phyloP scores from a whole-genome alignment of 2,888 invertebrate species.

The Smittia sp. region DNA sequence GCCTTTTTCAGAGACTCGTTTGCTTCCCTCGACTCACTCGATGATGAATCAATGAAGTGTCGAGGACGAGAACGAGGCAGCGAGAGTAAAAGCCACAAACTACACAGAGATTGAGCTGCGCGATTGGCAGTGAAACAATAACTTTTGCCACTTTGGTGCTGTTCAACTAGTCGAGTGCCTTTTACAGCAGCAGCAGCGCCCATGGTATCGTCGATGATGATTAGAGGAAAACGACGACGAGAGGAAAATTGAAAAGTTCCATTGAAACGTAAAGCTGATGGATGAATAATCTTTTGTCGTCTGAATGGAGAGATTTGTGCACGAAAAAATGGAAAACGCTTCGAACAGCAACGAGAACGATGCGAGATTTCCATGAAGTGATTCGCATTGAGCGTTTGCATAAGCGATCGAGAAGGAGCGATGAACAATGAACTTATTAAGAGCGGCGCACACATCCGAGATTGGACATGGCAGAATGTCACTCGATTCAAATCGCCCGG shows the following conservation, averaged over 20 bases:
- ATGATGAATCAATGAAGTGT: slow-evolving; percentile 4
- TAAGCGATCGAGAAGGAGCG: background rate
- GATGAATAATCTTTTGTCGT: slow-evolving; percentile 27
- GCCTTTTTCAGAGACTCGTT: background rate
- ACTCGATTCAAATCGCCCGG: no score
- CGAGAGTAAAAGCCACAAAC: background rate
- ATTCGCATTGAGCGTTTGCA: no score
- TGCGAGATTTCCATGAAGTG: background rate
- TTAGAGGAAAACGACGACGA: background rate
- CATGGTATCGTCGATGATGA: background rate
- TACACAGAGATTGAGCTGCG: slow-evolving; percentile 14
- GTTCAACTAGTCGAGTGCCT: slow-evolving; percentile 1
- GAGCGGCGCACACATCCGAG: background rate
- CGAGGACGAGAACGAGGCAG: background rate
- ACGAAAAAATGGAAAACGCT: background rate
- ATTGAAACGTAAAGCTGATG: slow-evolving; percentile 14
- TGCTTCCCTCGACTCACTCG: background rate
- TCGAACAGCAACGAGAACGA: background rate
- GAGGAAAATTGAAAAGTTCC: slow-evolving; percentile 30
- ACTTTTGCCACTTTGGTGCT: slow-evolving; percentile 17
- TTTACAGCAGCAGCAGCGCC: background rate
- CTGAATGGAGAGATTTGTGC: slow-evolving; percentile 9
- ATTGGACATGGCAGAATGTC: no score
- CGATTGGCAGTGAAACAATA: slow-evolving; percentile 3
- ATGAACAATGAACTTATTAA: slow-evolving; percentile 10